Conservation (phyloP, 2,888 invertebrate species). For the Noctua fimbriata region DNA sequence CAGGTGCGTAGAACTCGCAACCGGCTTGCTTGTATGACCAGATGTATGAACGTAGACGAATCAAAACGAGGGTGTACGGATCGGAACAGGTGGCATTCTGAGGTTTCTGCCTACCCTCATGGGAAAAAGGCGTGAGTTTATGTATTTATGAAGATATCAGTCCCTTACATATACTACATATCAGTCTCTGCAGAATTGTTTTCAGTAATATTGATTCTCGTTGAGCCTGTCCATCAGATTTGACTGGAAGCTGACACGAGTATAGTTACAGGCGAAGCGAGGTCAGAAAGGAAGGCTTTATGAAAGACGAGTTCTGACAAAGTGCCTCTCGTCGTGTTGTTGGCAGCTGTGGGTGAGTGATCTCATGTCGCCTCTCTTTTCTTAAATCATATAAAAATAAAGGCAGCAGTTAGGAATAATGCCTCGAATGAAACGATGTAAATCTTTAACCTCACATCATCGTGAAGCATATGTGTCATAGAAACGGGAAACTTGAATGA, state of each 20-base stretch:
- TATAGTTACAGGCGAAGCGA: background rate
- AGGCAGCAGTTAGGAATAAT: background rate
- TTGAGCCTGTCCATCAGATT: background rate
- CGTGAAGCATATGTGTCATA: background rate
- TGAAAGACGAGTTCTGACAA: background rate
- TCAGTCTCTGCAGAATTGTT: background rate
- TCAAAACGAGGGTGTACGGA: no score
- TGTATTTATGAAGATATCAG: background rate
- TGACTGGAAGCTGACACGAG: background rate
- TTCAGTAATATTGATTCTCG: background rate
- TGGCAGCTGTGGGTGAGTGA: background rate
- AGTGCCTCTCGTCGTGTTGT: background rate
- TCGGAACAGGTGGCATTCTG: no score
- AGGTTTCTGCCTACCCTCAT: no score
- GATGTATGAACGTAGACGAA: no score
- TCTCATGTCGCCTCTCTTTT: background rate
- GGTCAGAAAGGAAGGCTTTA: background rate
- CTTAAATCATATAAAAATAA: no score
- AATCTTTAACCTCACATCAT: background rate
- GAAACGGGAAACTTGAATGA: background rate
- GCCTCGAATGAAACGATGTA: background rate
- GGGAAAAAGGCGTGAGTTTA: no score
- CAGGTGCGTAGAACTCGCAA: no score
- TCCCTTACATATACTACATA: no score
- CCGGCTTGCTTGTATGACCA: no score